Conservation (phyloP, 2,888 invertebrate species). For the Harpalus rubripes region DNA sequence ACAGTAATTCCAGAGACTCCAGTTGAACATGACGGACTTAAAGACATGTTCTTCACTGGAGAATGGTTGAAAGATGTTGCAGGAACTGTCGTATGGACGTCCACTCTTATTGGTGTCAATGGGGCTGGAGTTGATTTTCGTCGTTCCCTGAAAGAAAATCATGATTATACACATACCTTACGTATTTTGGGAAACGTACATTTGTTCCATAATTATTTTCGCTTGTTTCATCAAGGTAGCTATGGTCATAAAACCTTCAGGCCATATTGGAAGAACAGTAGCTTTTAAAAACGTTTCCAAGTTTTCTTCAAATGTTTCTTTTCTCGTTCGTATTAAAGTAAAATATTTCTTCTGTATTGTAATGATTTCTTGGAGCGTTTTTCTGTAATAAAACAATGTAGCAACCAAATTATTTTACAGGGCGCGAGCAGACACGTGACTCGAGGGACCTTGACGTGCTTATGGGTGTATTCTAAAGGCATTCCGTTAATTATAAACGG, state of each 20-base stretch:
- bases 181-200: constrained; percentile 59
- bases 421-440: too few species aligned
- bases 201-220: constrained; percentile 69
- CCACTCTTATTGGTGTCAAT: constrained; percentile 57
- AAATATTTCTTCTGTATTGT: constrained; percentile 74
- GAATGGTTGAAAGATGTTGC: constrained; percentile 37
- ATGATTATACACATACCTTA: neutral
- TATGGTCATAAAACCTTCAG: constrained; percentile 80
- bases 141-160: constrained; percentile 15
- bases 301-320: constrained; percentile 78
- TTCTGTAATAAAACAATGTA: constrained; percentile 68
- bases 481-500: too few species aligned
- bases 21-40: constrained; percentile 50
- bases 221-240: constrained; percentile 74
- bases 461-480: too few species aligned
- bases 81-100: constrained; percentile 40
- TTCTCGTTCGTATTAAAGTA: constrained; percentile 75
- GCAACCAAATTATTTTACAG: constrained; percentile 22
- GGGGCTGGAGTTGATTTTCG: constrained; percentile 22
- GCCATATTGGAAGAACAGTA: constrained; percentile 79
- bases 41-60: constrained; percentile 58
- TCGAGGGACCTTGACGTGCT: too few species aligned
- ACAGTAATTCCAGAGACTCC: constrained; percentile 58
- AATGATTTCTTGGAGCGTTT: constrained; percentile 74
- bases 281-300: constrained; percentile 77